Base-by-base conservation (phyloP, 2,797 vertebrate species). In the Clarias laeviceps region DNA sequence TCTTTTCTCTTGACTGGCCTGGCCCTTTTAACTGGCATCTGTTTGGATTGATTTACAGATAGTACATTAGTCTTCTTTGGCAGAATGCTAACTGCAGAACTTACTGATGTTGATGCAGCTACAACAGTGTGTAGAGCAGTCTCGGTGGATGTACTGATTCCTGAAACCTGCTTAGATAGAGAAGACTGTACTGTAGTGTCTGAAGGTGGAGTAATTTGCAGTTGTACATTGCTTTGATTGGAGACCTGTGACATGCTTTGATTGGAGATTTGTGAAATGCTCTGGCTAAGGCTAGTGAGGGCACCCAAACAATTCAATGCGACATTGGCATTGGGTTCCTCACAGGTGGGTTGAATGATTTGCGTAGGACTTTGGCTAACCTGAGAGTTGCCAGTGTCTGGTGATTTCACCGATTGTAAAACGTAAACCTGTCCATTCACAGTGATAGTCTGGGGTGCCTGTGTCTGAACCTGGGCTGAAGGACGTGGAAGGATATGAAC, bases 341-440 rank as follows among this genome's bases (percentile, higher is more conserved):
- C 98, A 0, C 95, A 95, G 90, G 97, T 98, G 89, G 98, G 97
- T 56, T 99, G 98, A 90, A 99, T 95, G 82, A 99, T 95, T 93
- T 99, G 98, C 91, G 98, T 96, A 90, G 97, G 96, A 90, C 94
- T 94, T 89, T 94, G 93, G 59, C 91, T 86, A 27, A 92, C 80
- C 92, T 97, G 96, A 87, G 94, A 95, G 80, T 94, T 95, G 79
- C 91, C 91, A 93, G 96, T 97, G 70, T 97, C 96, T 40, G 96
- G 95, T 45, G 97, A 96, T 92, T 97, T 98, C 88, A 99, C 94
- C 73, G 98, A 97, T 89, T 99, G 97, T 92, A 99, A 92, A 50
- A 98, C 97, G 92, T 99, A 99, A 86, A 99, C 95, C 91, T 99
- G 98, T 77, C 98, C 98, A 0, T 99, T 99, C 88, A 99, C 95